These are phyloP conservation scores for Lophius americanus DNA, from an alignment of 2,797 vertebrate species.

Conservation along the genomic window DNA sequence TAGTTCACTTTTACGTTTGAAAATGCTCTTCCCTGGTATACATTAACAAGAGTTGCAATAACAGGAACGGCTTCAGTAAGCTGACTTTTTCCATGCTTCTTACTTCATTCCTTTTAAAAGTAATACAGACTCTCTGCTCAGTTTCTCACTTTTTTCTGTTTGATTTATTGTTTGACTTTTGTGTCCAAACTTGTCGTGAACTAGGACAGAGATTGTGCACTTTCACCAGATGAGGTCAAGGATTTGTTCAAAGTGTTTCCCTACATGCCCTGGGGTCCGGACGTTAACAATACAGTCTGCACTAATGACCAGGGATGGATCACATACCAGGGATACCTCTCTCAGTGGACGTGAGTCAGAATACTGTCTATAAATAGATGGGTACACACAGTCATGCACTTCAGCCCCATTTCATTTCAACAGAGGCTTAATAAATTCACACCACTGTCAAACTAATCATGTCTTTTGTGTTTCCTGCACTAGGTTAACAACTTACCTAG, in stretches of 20 bases:
- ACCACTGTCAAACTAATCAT: neutral
- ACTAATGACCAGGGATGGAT: constrained; percentile 97
- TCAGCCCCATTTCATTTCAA: neutral
- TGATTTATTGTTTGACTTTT: neutral
- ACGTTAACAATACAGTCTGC: constrained; percentile 96
- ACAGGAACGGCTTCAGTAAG: no score
- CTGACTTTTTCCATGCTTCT: neutral
- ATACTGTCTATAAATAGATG: constrained; percentile 23
- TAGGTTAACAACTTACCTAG: constrained; percentile 95
- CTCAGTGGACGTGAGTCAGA: constrained; percentile 96
- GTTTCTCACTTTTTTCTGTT: neutral
- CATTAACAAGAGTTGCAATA: no score
- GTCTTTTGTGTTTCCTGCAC: constrained; percentile 13
- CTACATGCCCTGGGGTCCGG: constrained; percentile 98
- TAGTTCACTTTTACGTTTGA: no score
- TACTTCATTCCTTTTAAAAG: no score
- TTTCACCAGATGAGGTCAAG: constrained; percentile 95
- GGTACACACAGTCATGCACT: neutral
- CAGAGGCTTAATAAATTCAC: neutral
- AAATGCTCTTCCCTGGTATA: no score
- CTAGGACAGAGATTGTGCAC: constrained; percentile 96
- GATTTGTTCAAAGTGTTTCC: constrained; percentile 98
- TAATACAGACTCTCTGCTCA: no score
- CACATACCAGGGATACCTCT: constrained; percentile 98
- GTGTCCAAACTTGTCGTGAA: neutral